Percentiles rank a stretch among this genome's conserved stretches.
Evolutionary conservation across 2,797 vertebrate species (phyloP).

Genomic region (Poeciliopsis paucimaculata): DNA sequence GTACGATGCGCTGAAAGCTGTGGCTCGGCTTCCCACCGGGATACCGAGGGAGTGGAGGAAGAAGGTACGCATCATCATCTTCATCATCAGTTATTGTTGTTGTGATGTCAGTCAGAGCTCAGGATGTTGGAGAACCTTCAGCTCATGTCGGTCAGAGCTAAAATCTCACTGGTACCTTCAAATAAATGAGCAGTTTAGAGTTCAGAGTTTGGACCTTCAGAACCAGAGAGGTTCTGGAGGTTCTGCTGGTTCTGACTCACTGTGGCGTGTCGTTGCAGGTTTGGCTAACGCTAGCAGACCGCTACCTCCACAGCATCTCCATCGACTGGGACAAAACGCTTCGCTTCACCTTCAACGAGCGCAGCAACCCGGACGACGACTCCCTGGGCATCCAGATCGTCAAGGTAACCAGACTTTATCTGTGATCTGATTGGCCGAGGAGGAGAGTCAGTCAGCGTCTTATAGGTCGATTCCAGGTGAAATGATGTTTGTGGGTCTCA

Average conservation of each 20-base stretch:
- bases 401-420: conserved; percentile 82
- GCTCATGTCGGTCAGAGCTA: no score
- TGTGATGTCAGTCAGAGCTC: not conserved
- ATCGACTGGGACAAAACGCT: conserved; percentile 99
- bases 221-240: no score
- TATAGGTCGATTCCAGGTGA: not conserved
- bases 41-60: conserved; percentile 97
- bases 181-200: no score
- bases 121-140: not conserved
- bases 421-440: not conserved
- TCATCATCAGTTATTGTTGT: no score
- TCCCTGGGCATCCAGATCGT: conserved; percentile 98
- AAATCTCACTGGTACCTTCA: no score
- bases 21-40: conserved; percentile 94
- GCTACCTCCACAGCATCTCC: conserved; percentile 95
- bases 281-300: conserved; percentile 95
- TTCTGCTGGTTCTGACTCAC: not conserved
- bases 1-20: conserved; percentile 97
- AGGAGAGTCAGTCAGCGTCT: not conserved
- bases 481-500: not conserved
- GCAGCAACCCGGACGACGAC: conserved; percentile 98
- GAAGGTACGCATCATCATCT: conserved; percentile 79
- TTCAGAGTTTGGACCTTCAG: not conserved
- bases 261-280: conserved; percentile 80
- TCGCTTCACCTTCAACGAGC: conserved; percentile 98